Conservation (phyloP, 2,888 invertebrate species). For the Candidula unifasciata region DNA sequence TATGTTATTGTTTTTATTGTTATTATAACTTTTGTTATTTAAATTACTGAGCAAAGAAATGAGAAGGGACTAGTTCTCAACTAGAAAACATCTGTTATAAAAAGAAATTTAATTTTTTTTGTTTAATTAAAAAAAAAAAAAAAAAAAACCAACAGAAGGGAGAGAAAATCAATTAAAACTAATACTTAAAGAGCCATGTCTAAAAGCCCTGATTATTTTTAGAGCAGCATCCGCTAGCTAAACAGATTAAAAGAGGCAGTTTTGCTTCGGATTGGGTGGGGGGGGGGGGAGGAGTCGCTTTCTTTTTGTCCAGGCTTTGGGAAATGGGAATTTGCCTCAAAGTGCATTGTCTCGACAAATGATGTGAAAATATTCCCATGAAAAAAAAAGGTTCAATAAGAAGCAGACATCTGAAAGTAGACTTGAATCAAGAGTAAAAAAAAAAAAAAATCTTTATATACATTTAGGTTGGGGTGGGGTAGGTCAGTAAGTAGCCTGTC, state of each 20-base stretch:
- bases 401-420: too few species aligned
- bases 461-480: too few species aligned
- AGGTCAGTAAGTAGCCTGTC: too few species aligned
- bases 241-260: conserved; percentile 25
- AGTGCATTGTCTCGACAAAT: not conserved
- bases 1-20: not conserved
- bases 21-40: not conserved
- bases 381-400: too few species aligned
- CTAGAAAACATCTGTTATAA: not conserved
- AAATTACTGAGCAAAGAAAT: not conserved
- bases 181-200: conserved; percentile 25
- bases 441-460: too few species aligned
- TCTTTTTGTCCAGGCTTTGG: conserved; percentile 17
- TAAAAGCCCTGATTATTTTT: not conserved
- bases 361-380: not conserved
- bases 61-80: conserved; percentile 9
- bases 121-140: too few species aligned
- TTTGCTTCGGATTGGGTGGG: not conserved
- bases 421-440: too few species aligned
- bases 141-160: too few species aligned
- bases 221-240: conserved; percentile 20
- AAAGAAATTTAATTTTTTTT: too few species aligned
- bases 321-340: conserved; percentile 9
- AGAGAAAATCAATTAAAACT: conserved; percentile 24
- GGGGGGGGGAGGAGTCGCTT: not conserved